Evolutionary conservation across 2,888 invertebrate genomes (phyloP).

Genomic region (Pollenia amentaria): DNA sequence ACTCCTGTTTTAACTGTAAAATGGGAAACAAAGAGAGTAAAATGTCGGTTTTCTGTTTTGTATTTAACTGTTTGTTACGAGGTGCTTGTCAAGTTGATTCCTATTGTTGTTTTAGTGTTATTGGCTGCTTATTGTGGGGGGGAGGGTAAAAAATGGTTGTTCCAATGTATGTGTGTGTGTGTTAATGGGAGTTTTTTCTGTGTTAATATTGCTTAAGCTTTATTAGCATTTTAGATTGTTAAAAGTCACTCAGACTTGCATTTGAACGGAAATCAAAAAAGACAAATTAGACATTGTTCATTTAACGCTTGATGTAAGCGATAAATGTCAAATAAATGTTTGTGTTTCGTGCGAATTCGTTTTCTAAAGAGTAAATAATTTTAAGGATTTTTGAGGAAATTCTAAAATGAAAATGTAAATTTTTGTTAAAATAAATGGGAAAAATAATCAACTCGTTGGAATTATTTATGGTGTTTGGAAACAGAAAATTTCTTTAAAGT

Average conservation of each 20-base stretch:
- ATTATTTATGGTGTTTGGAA: no score
- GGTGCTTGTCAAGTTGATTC: not conserved
- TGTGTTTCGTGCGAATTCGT: not conserved
- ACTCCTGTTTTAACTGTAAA: not conserved
- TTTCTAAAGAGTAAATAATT: conserved; percentile 1
- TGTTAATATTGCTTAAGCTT: conserved; percentile 29
- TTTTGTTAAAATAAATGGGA: not conserved
- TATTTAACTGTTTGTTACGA: not conserved
- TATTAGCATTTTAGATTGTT: conserved; percentile 60
- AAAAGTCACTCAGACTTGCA: conserved; percentile 52
- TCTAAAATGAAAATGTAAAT: not conserved
- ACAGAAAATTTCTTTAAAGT: no score
- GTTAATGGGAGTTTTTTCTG: not conserved
- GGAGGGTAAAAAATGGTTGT: not conserved
- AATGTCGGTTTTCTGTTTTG: not conserved
- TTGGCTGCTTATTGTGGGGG: not conserved
- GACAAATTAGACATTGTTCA: conserved; percentile 47
- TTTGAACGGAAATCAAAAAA: conserved; percentile 53
- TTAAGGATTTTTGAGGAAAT: not conserved
- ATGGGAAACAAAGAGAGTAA: not conserved
- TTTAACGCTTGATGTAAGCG: conserved; percentile 47
- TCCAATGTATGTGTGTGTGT: not conserved
- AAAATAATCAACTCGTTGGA: not conserved
- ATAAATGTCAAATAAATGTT: conserved; percentile 56
- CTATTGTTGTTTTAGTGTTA: conserved; percentile 1